Evolutionary conservation across 2,888 invertebrate species (phyloP), one percentile per base, ranked within the genome.

Genomic region (Eristalis pertinax): DNA sequence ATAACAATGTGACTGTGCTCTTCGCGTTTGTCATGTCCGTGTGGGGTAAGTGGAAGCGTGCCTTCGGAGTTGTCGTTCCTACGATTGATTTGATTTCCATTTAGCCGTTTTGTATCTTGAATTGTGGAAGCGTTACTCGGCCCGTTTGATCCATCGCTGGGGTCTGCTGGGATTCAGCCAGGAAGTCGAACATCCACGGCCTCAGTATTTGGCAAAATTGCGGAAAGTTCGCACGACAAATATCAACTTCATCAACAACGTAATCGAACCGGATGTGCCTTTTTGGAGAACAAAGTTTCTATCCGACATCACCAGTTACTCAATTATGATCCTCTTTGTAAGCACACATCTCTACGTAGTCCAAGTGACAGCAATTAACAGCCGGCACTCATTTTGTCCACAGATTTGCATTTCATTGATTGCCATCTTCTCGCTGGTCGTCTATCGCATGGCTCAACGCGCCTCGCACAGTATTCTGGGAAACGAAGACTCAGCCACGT

Each of bases 1-100:
- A 98, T 92, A 98, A 98, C 93, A 95, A 95, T 70, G 95, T 95
- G 65, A 97, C 97, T 0, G 95, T 97, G 56, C 94, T 95, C 87
- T 97, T 97, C 93, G 96, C 97, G 3, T 94, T 96, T 70, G 95
- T 97, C 90, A 97, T 98, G 97, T 95, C 96, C 1, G 94, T 97
- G 84, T 97, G 97, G 97, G 94, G 94, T 94, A 90, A 91, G 92
- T 19, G 3, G 2, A 1, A 2, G 0, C n/a, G 1, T 5, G 2
- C 7, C n/a, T n/a, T 1, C 8, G 1, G 7, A 2, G 7, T 2
- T 0, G 13, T n/a, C 38, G 0, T 0, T 60, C 3, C 24, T 1
- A 29, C 41, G 13, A 24, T 10, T 24, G 19, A 26, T 5, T 41
- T 24, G 35, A 72, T 13, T 29, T 38, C 10, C 10, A 89, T 86